Evolutionary conservation across 92 coral and sea anemone genomes (phyloP), one percentile per base, ranked within the genome.

Genomic region (Heliopora coerulea): DNA sequence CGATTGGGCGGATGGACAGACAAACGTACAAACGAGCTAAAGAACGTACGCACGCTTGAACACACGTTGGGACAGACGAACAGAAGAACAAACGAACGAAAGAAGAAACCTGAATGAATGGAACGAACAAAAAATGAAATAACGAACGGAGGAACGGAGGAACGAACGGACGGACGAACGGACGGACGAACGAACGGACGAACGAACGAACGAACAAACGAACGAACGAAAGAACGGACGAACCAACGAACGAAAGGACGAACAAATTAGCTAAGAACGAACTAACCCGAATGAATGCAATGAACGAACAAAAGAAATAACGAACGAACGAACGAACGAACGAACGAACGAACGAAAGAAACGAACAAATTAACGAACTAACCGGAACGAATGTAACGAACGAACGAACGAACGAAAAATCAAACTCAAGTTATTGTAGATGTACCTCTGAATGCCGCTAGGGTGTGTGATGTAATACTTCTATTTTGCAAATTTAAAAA

Each of bases 381-480:
- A 3, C n/a, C n/a, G n/a, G 67, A 26, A 61, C n/a, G 19, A 15
- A n/a, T 24, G 23, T n/a, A 17, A 17, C 15, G 27, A 64, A 42
- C 25, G 12, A 12, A 37, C 12, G 12, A 37, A 42, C 25, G 12
- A 12, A 37, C 12, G 12, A 37, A 12, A 33, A 21, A 42, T 14
- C 21, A 42, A 44, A 1, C 10, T 2, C 2, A 30, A n/a, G 3
- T 24, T 54, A 17, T 19, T 19, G 19, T 4, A 0, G 19, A 54
- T n/a, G 34, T 41, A 95, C 99, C 99, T 86, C 95, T 83, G 15
- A 87, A 68, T 56, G 91, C 95, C 25, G 87, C 82, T 28, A 95
- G 74, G 0, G 99, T 86, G 79, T 88, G 90, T 34, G 96, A 74
- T 1, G 96, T 86, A 46, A 91, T 90, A 63, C 78, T 80, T 63